Evolutionary conservation across 2,797 vertebrate genomes (phyloP).

Genomic region (Telmatherina bonti): DNA sequence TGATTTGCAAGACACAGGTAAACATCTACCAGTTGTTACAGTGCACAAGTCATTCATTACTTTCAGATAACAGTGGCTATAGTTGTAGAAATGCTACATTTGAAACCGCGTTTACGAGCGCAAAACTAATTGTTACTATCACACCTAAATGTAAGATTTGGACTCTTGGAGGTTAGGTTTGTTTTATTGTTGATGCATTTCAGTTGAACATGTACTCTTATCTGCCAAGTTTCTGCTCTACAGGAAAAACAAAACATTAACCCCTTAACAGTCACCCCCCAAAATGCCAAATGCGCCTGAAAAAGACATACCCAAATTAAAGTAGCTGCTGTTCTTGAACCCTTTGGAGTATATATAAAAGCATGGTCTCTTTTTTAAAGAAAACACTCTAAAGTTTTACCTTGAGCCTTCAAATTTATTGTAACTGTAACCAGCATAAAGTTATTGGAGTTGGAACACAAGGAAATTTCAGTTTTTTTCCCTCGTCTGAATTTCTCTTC

Average conservation of each 20-base stretch:
- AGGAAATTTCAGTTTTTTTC: no score
- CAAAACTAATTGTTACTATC: background rate
- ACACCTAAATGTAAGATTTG: background rate
- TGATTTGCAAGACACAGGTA: slow-evolving; percentile 49
- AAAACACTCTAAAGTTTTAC: no score
- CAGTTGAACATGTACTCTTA: background rate
- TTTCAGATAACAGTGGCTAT: slow-evolving; percentile 4
- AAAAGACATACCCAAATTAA: no score
- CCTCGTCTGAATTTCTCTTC: no score
- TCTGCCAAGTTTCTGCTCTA: background rate
- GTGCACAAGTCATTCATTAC: slow-evolving; percentile 43
- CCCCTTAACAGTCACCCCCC: no score
- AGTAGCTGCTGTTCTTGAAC: no score
- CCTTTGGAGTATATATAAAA: no score
- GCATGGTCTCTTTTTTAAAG: no score
- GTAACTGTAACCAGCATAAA: no score
- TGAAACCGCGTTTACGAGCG: background rate
- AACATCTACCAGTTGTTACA: slow-evolving; percentile 41
- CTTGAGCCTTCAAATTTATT: no score
- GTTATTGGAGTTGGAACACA: no score
- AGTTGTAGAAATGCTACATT: slow-evolving; percentile 17
- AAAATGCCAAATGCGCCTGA: no score
- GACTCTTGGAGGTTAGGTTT: background rate
- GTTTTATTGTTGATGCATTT: background rate
- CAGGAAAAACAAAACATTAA: background rate